These are phyloP conservation scores for Gymnothorax reevesii DNA, from an alignment of 2,797 vertebrate species.

Conservation along the genomic window DNA sequence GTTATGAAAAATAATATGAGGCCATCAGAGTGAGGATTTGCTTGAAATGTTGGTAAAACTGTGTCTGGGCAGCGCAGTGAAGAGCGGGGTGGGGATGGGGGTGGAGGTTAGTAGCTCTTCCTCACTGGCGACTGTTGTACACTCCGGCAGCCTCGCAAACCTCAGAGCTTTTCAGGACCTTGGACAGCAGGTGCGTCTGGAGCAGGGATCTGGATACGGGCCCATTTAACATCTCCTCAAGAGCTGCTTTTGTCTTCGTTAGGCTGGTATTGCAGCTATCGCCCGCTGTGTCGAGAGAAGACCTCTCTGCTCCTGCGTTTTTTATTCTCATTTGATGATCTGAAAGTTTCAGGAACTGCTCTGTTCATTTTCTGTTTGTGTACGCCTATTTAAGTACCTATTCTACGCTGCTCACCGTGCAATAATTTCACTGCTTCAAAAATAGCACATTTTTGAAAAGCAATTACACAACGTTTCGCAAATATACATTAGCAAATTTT, in stretches of 20 bases:
- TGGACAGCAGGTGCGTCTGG: background rate
- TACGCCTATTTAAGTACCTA: background rate
- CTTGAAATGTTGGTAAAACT: background rate
- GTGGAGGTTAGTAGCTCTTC: background rate
- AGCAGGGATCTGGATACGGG: background rate
- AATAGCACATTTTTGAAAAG: background rate
- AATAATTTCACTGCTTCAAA: background rate
- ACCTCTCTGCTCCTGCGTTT: background rate
- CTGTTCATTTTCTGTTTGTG: background rate
- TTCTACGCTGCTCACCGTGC: background rate
- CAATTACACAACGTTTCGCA: background rate
- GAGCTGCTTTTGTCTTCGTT: background rate
- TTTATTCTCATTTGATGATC: background rate
- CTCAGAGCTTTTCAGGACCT: background rate
- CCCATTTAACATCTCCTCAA: background rate
- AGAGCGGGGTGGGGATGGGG: background rate
- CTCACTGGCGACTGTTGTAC: background rate
- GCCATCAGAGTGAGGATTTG: background rate
- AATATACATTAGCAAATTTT: background rate
- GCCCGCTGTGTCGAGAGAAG: background rate
- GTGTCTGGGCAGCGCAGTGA: background rate
- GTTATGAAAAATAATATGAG: background rate
- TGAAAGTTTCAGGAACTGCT: background rate
- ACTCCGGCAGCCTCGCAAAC: background rate
- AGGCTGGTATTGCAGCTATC: background rate